Percentiles rank a stretch among this genome's conserved stretches.
Conservation (phyloP, 2,888 invertebrate genomes). For the Pemphredon lugubris region DNA sequence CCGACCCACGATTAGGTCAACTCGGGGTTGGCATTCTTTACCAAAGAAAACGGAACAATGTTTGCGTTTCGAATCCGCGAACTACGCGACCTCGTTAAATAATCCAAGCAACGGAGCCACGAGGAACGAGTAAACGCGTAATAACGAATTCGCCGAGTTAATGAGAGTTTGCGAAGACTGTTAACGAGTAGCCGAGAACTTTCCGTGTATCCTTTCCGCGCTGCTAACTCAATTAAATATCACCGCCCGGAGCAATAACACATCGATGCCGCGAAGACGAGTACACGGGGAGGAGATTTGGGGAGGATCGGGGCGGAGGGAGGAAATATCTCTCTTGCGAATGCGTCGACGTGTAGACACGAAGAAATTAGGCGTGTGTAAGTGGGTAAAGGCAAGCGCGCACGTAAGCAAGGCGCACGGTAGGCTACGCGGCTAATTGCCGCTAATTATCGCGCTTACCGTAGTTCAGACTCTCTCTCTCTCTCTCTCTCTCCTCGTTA, state of each 20-base stretch:
- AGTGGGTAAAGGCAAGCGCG: conserved; percentile 56
- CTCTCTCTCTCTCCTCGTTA: conserved; percentile 50
- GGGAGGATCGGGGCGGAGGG: too few relatives aligned
- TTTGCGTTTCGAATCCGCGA: too few relatives aligned
- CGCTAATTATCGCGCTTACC: conserved; percentile 79
- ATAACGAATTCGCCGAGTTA: too few relatives aligned
- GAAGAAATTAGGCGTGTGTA: conserved; percentile 40
- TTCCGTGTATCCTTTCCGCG: background rate
- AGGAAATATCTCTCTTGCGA: too few relatives aligned
- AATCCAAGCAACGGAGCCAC: too few relatives aligned
- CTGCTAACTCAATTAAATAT: background rate
- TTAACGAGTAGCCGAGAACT: background rate
- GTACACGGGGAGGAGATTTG: conserved; percentile 3
- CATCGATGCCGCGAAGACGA: background rate
- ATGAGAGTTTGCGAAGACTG: too few relatives aligned
- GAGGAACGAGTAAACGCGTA: too few relatives aligned
- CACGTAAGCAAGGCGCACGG: conserved; percentile 67
- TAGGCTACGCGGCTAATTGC: conserved; percentile 76
- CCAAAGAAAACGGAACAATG: too few relatives aligned
- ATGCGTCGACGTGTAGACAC: too few relatives aligned
- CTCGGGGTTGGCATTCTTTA: too few relatives aligned
- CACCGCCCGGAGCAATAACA: background rate
- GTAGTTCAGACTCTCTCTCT: conserved; percentile 67
- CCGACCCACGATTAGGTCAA: too few relatives aligned
- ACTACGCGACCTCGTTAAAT: too few relatives aligned